Conservation (phyloP, 2,113 vertebrate species). For the Mastomys natalensis region DNA sequence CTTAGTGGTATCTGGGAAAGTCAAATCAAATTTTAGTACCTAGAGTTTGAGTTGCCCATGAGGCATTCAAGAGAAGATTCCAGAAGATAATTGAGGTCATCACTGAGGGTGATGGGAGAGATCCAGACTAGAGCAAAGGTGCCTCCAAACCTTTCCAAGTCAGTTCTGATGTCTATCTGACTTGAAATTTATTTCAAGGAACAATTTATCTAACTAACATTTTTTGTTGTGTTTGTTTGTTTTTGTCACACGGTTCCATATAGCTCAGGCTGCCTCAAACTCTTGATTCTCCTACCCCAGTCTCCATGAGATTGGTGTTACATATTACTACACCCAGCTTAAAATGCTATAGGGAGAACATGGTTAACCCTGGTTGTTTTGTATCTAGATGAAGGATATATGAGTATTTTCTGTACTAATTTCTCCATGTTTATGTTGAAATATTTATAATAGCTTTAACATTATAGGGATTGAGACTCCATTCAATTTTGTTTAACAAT, state of each 20-base stretch:
- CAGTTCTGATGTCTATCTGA: not conserved
- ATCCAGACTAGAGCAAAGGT: no score
- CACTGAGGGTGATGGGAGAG: not conserved
- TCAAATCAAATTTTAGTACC: not conserved
- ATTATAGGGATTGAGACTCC: not conserved
- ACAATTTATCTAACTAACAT: not conserved
- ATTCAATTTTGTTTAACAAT: not conserved
- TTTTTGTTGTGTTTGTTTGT: not conserved
- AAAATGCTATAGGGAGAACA: not conserved
- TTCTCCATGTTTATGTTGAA: constrained; percentile 1
- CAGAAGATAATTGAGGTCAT: not conserved
- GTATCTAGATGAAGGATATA: not conserved
- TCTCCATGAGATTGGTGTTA: not conserved
- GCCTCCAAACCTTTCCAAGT: not conserved
- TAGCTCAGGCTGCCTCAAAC: not conserved
- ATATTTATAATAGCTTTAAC: constrained; percentile 24
- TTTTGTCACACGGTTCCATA: not conserved
- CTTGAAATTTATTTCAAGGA: constrained; percentile 20
- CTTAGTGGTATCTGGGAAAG: not conserved
- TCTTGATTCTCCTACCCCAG: not conserved
- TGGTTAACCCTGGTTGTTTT: not conserved
- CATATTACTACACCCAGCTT: not conserved
- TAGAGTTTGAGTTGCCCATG: not conserved
- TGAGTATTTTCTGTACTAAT: not conserved
- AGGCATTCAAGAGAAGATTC: not conserved